Percentiles rank a stretch among this genome's conserved stretches.
phyloP scores from a whole-genome alignment of 2,113 vertebrate species.

The Elanoides forficatus region DNA sequence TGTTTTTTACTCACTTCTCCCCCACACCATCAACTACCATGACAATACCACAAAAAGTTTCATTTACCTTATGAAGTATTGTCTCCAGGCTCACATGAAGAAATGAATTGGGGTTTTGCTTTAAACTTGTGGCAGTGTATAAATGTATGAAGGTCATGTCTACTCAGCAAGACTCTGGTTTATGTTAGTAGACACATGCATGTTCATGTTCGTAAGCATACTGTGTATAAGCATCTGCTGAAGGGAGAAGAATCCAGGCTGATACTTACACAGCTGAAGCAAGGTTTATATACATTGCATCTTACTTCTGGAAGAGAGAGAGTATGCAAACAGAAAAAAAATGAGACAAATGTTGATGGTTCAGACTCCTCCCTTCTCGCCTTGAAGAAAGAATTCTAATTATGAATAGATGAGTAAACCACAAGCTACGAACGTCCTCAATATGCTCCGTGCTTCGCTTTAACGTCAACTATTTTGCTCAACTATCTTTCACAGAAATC shows the following conservation, averaged over 20 bases:
- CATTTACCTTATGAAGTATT: background rate
- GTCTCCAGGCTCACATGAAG: background rate
- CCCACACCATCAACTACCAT: background rate
- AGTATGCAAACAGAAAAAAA: background rate
- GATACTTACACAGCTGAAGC: constrained; percentile 22
- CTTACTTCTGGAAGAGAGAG: background rate
- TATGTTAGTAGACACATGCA: background rate
- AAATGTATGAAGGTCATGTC: background rate
- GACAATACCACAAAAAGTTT: background rate
- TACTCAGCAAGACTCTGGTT: background rate
- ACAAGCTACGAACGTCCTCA: background rate
- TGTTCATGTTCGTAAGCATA: background rate
- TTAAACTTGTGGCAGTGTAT: background rate
- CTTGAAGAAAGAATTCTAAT: constrained; percentile 7
- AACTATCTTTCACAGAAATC: background rate
- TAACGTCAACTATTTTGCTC: background rate
- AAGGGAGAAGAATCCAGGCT: background rate
- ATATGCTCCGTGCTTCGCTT: background rate
- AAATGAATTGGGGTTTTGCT: background rate
- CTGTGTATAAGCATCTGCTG: background rate
- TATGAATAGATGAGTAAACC: background rate
- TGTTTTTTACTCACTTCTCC: background rate
- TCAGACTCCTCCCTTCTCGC: background rate
- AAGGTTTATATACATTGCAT: constrained; percentile 15
- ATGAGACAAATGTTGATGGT: background rate